These are phyloP conservation scores for Eretmochelys imbricata DNA, from an alignment of 2,113 vertebrate species.

Conservation along the genomic window DNA sequence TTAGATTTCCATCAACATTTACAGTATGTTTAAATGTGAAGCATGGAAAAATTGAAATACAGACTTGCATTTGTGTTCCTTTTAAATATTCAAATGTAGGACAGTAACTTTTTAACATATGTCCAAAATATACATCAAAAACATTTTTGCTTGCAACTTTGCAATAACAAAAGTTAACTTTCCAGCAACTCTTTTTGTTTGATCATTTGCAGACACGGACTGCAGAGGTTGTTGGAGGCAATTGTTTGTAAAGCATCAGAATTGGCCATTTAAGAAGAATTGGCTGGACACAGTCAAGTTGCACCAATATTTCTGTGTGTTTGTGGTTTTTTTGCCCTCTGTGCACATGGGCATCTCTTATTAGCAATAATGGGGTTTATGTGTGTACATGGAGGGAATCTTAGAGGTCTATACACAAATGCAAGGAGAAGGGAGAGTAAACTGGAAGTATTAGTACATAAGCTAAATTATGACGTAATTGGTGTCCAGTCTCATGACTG, in stretches of 20 bases:
- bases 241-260: not conserved
- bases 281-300: not conserved
- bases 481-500: not conserved
- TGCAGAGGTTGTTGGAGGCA: not conserved
- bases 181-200: not conserved
- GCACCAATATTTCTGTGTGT: rapidly evolving
- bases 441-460: not conserved
- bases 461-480: not conserved
- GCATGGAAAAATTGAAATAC: not conserved
- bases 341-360: not conserved
- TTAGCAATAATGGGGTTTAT: not conserved
- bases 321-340: not conserved
- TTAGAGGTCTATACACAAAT: not conserved
- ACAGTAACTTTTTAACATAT: not conserved
- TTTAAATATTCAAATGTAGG: rapidly evolving
- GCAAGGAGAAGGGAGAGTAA: not conserved
- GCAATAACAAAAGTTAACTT: not conserved
- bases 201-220: rapidly evolving
- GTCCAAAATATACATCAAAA: not conserved
- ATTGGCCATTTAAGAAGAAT: not conserved
- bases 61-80: not conserved
- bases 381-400: not conserved
- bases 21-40: not conserved
- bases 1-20: constrained; percentile 29
- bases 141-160: not conserved